Evolutionary conservation across 2,888 invertebrate species (phyloP).

Genomic region (Oscheius sp.): DNA sequence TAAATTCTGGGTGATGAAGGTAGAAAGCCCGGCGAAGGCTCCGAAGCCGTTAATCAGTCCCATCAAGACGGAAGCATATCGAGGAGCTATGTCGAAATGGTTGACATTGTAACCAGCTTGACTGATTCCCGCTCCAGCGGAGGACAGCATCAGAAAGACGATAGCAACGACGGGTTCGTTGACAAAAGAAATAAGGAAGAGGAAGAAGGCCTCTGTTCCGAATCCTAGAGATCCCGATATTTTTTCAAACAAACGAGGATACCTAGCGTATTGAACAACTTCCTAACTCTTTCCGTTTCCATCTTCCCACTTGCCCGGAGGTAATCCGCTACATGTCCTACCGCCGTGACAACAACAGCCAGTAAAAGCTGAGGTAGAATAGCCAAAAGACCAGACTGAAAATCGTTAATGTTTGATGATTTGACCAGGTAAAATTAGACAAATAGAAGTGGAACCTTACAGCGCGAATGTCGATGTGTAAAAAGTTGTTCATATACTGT

Average conservation of each 20-base stretch:
- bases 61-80: conserved; percentile 96
- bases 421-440: not conserved
- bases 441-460: conserved; percentile 75
- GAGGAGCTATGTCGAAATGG: conserved; percentile 93
- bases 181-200: conserved; percentile 90
- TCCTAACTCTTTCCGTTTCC: conserved; percentile 90
- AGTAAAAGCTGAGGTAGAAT: conserved; percentile 95
- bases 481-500: conserved; percentile 89
- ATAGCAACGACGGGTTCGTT: conserved; percentile 80
- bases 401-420: not conserved
- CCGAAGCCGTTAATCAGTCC: conserved; percentile 97
- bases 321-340: conserved; percentile 92
- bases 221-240: conserved; percentile 78
- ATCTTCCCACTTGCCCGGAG: conserved; percentile 85
- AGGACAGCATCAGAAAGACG: conserved; percentile 88
- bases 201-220: conserved; percentile 94
- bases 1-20: conserved; percentile 87
- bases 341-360: conserved; percentile 94
- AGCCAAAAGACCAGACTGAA: conserved; percentile 85
- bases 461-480: conserved; percentile 87
- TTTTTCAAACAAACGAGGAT: no score
- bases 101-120: conserved; percentile 95
- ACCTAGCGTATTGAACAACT: conserved; percentile 82
- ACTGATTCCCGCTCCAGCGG: conserved; percentile 96
- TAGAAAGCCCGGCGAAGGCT: conserved; percentile 92